Evolutionary conservation across 2,797 vertebrate genomes (phyloP), one percentile per base, ranked within the genome.

Genomic region (Danio jaintianensis): DNA sequence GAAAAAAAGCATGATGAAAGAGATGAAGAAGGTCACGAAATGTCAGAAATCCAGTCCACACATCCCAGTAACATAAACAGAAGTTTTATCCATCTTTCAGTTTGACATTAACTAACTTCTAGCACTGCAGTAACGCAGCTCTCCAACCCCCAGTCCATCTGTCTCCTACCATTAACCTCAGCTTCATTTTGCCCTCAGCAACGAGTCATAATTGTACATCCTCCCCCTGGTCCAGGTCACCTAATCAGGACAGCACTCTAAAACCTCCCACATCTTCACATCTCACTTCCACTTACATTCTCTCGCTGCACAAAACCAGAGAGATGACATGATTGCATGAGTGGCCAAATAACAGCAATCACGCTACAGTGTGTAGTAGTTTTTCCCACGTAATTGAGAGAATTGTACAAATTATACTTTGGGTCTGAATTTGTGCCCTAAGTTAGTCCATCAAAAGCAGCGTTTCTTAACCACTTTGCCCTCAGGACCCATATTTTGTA

Each of bases 161-260:
- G 83, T 88, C 86, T 71, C 52, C 83, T 29, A 58, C 20, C 50
- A 85, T 88, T 83, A 89, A 40, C 52, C 55, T 84, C 80, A 85
- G 66, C 40, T 43, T 80, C n/a, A 80, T 78, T 66, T 59, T 61
- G 80, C 82, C 73, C 29, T 85, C 75, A 79, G 83, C 52, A 74
- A 80, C 42, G 84, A 70, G 45, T 48, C 36, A 18, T 64, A 74
- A 56, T 68, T 80, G 58, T 68, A 75, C 66, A 83, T 64, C 76
- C 70, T 78, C 71, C 71, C 38, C 6, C 71, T 59, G 63, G 53
- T 50, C 15, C 29, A 11, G 72, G 53, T 75, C 55, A 75, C 53
- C 63, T 74, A 69, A 69, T 62, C 55, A 75, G 12, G 56, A 11
- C 79, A 81, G 68, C 77, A 64, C 47, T 72, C 38, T 47, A 16